Percentiles rank a stretch among this genome's conserved stretches.
Conservation (phyloP, 2,888 invertebrate species). For the Sinhomidia bicolor region DNA sequence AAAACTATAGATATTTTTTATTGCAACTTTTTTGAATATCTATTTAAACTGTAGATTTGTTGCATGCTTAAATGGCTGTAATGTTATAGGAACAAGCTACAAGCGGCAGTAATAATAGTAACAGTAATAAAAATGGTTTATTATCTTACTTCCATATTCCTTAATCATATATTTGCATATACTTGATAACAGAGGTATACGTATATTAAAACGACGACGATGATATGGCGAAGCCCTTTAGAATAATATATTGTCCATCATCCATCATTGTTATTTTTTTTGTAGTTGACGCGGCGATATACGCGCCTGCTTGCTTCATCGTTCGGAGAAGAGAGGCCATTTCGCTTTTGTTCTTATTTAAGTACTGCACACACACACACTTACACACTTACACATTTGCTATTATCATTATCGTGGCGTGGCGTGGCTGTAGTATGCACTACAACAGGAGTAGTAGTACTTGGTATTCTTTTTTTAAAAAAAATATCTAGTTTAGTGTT, state of each 20-base stretch:
- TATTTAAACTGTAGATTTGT: slow-evolving; percentile 2
- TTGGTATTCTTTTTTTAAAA: too few species aligned
- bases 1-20: not conserved
- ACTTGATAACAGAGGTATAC: too few species aligned
- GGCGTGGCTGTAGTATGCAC: too few species aligned
- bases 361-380: too few species aligned
- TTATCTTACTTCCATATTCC: not conserved
- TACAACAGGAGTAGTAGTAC: too few species aligned
- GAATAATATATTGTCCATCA: slow-evolving; percentile 37
- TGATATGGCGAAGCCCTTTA: not conserved
- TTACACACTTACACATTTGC: not conserved
- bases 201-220: too few species aligned
- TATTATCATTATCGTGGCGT: too few species aligned
- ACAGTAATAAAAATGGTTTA: slow-evolving; percentile 32
- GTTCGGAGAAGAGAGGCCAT: not conserved
- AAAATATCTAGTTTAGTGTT: not conserved
- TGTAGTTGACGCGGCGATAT: too few species aligned
- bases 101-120: not conserved
- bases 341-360: not conserved
- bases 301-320: not conserved
- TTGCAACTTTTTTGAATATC: slow-evolving; percentile 9
- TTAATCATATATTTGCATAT: not conserved
- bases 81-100: not conserved
- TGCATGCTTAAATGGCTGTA: not conserved
- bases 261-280: slow-evolving; percentile 25